Conservation (phyloP, 2,113 vertebrate genomes). For the Eurypyga helias region DNA sequence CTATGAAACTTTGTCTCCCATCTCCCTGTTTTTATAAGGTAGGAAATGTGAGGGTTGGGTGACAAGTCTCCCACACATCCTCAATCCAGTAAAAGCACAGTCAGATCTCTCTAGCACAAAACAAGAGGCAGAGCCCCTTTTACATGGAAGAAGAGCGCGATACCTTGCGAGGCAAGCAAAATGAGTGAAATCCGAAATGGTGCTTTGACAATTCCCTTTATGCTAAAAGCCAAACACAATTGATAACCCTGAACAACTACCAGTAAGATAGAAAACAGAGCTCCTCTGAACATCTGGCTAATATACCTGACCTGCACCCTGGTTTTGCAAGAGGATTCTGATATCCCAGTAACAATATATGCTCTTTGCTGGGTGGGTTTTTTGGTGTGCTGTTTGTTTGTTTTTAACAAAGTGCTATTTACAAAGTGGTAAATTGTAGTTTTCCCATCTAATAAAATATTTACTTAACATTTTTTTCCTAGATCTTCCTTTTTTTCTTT, state of each 20-base stretch:
- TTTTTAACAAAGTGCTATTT: not conserved
- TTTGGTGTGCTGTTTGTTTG: not conserved
- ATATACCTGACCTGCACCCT: not conserved
- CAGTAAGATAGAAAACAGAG: not conserved
- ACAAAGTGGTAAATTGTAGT: not conserved
- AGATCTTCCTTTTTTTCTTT: not conserved
- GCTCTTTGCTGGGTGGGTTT: not conserved
- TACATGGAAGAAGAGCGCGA: not conserved
- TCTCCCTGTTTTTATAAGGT: not conserved
- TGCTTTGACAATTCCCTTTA: not conserved
- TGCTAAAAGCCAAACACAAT: not conserved
- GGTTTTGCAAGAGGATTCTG: not conserved
- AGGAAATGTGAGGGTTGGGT: not conserved
- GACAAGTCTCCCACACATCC: not conserved
- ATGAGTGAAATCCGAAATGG: not conserved
- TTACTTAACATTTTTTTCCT: not conserved
- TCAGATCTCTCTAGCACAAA: not conserved
- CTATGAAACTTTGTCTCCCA: not conserved
- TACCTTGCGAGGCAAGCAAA: not conserved
- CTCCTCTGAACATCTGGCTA: not conserved
- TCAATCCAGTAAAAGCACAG: not conserved
- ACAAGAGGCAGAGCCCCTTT: not conserved
- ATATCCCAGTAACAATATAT: not conserved
- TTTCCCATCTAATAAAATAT: not conserved
- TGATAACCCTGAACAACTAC: not conserved